Percentiles rank a stretch among this genome's conserved stretches.
These are phyloP conservation scores for Epirrita christyi DNA, from an alignment of 2,888 invertebrate genomes.

Conservation along the genomic window DNA sequence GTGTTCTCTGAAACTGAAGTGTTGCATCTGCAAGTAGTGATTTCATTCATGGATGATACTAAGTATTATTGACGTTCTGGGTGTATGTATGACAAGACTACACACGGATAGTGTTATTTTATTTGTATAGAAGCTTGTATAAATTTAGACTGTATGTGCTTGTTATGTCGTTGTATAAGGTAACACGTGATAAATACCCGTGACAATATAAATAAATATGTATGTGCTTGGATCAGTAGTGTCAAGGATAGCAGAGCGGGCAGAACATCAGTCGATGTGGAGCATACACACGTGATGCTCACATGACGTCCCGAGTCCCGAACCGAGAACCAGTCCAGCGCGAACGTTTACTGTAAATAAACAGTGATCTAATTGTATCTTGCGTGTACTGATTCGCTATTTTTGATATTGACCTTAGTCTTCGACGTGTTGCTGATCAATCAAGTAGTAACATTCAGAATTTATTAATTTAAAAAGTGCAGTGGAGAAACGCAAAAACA, in stretches of 20 bases:
- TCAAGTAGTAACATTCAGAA: slow-evolving; percentile 22
- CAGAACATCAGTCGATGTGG: slow-evolving; percentile 59
- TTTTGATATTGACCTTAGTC: slow-evolving; percentile 62
- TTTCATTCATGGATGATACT: slow-evolving; percentile 29
- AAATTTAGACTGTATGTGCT: slow-evolving; percentile 46
- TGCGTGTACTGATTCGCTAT: slow-evolving; percentile 61
- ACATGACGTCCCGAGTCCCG: slow-evolving; percentile 53
- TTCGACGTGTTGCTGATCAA: slow-evolving; percentile 30
- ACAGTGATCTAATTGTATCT: slow-evolving; percentile 81
- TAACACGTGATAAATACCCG: no score
- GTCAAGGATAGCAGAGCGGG: slow-evolving; percentile 67
- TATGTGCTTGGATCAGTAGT: slow-evolving; percentile 54
- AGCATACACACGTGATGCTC: slow-evolving; percentile 60
- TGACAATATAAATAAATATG: no score
- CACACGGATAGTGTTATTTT: slow-evolving; percentile 26
- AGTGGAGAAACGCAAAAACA: slow-evolving; percentile 44
- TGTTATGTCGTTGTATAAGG: no score
- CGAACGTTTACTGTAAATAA: slow-evolving; percentile 75
- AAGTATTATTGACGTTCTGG: slow-evolving; percentile 29
- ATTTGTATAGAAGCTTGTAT: slow-evolving; percentile 43
- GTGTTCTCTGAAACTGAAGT: slow-evolving; percentile 15
- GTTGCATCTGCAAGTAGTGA: slow-evolving; percentile 20
- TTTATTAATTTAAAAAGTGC: slow-evolving; percentile 32
- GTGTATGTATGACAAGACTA: slow-evolving; percentile 31
- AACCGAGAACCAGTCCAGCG: slow-evolving; percentile 34